These are phyloP conservation scores for Syngnathus floridae DNA, from an alignment of 2,113 vertebrate genomes.

Conservation along the genomic window DNA sequence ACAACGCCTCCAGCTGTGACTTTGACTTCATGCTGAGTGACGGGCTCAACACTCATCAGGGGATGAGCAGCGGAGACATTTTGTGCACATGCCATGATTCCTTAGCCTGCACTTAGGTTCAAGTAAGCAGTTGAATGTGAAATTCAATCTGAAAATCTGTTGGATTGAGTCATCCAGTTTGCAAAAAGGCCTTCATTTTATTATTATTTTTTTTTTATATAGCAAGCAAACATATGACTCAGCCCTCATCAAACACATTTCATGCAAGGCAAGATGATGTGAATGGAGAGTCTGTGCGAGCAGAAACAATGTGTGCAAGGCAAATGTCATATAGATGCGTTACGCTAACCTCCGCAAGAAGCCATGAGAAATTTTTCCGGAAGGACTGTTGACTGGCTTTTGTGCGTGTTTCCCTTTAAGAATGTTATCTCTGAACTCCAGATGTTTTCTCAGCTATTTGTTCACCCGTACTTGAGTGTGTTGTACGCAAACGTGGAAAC, in stretches of 20 bases:
- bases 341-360: slow-evolving; percentile 53
- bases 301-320: slow-evolving; percentile 49
- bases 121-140: not conserved
- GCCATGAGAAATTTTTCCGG: slow-evolving; percentile 49
- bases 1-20: slow-evolving; percentile 8
- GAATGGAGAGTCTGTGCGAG: slow-evolving; percentile 31
- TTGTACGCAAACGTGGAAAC: slow-evolving; percentile 1
- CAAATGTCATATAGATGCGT: slow-evolving; percentile 52
- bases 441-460: slow-evolving; percentile 24
- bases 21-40: slow-evolving; percentile 42
- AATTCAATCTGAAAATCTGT: not conserved
- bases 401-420: slow-evolving; percentile 1
- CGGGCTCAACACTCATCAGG: slow-evolving; percentile 9
- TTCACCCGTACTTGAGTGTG: slow-evolving; percentile 1
- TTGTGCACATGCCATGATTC: not conserved
- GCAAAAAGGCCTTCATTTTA: not conserved
- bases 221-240: slow-evolving; percentile 8
- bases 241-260: slow-evolving; percentile 3
- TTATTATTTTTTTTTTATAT: not conserved
- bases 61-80: slow-evolving; percentile 33
- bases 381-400: slow-evolving; percentile 29
- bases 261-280: slow-evolving; percentile 16
- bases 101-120: slow-evolving; percentile 1
- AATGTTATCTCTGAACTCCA: slow-evolving; percentile 2
- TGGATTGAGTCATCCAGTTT: not conserved